Base-by-base conservation (phyloP, 2,888 invertebrate species). In the Phyllotreta striolata region DNA sequence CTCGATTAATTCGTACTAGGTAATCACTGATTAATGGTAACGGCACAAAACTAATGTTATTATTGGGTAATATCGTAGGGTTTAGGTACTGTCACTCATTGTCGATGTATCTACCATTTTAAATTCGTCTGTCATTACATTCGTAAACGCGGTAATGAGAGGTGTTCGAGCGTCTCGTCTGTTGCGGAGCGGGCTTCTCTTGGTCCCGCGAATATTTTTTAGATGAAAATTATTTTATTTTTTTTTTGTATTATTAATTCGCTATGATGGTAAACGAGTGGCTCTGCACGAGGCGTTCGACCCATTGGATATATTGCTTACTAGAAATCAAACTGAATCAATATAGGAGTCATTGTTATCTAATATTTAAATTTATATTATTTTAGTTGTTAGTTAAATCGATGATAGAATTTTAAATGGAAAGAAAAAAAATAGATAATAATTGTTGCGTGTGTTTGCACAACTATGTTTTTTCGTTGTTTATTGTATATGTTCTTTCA, bases 301-400 rank as follows among this genome's bases (percentile, higher is more conserved):
- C 62, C 55, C 56, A 66, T 63, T 65, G 8, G 62, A 70, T 76
- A 74, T 76, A 77, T 70, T 72, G 81, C 81, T 81, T 81, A 77
- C 77, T 81, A 81, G 81, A 79, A 73, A 80, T 80, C 79, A 80
- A 81, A 80, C 76, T 77, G 73, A 78, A 73, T 76, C 75, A 74
- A 74, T 81, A 80, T 79, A 9, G 10, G 10, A 77, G 79, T 81
- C 81, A 77, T 81, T 81, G 82, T 82, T 82, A 80, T 78, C 79
- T 80, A 80, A 80, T 79, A 80, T 79, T 78, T 77, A 77, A 78
- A 77, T 73, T 59, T 70, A 72, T 73, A 74, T 73, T 69, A 73
- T 76, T 73, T 76, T 76, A 76, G 76, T 77, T 76, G 73, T 69
- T 77, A 77, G 76, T 67, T 76, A 70, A 72, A 74, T 70, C 67